Conservation (phyloP, 1,140 invertebrate species). For the Drosophila albomicans region DNA sequence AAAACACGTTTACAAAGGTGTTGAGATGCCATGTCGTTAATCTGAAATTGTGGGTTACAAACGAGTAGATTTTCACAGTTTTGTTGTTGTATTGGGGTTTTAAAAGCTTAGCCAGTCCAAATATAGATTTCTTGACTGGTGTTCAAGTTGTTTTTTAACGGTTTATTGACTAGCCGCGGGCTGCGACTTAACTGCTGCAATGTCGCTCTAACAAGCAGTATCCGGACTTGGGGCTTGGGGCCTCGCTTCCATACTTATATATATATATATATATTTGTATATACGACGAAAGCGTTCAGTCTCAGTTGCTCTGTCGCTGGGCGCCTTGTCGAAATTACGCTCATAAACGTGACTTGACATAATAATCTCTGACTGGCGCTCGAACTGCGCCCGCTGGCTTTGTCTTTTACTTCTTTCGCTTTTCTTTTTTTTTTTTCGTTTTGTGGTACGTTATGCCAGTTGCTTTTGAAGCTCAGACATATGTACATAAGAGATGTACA, state of each 20-base stretch:
- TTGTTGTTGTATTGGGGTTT: not conserved
- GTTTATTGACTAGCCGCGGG: slow-evolving; percentile 80
- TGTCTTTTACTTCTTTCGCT: slow-evolving; percentile 58
- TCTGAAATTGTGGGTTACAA: not conserved
- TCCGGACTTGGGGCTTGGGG: slow-evolving; percentile 39
- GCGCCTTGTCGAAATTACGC: slow-evolving; percentile 80
- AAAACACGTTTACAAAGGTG: not conserved
- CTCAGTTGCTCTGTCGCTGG: slow-evolving; percentile 43
- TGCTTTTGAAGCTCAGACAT: slow-evolving; percentile 25
- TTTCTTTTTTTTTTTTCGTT: slow-evolving; percentile 32
- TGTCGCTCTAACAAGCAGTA: slow-evolving; percentile 73
- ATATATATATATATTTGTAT: not conserved
- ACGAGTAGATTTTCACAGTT: not conserved
- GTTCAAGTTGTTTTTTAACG: slow-evolving; percentile 72
- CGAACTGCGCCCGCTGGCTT: slow-evolving; percentile 64
- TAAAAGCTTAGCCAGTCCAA: slow-evolving; percentile 23
- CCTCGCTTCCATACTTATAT: slow-evolving; percentile 5
- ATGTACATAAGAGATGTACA: slow-evolving; percentile 4
- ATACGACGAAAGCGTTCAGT: not conserved
- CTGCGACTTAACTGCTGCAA: slow-evolving; percentile 76
- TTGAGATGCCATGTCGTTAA: not conserved
- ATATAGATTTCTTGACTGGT: slow-evolving; percentile 31
- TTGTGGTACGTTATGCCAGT: slow-evolving; percentile 21
- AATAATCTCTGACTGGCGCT: slow-evolving; percentile 79
- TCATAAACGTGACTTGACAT: slow-evolving; percentile 84